Evolutionary conservation across 2,888 invertebrate species (phyloP), one percentile per base, ranked within the genome.

Genomic region (Calameuta filiformis): DNA sequence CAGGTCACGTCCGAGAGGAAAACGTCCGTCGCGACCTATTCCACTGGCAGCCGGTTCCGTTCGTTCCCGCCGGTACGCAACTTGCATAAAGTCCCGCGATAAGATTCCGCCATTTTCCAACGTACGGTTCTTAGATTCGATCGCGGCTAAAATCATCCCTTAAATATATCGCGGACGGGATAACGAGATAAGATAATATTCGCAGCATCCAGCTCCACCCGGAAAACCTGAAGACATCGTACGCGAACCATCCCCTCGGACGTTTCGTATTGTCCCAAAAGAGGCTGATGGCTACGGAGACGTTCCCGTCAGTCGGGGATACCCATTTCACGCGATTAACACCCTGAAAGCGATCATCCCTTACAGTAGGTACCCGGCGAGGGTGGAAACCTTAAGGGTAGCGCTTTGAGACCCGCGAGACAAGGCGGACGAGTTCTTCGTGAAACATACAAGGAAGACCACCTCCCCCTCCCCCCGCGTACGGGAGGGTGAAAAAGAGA

Each of bases 91-190:
- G 23, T 23, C 56, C 23, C 9, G 40, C 23, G 56, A 15, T 6
- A 56, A 56, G 56, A 56, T 56, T 9, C 0, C 56, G 23, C 2
- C 23, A 2, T 40, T 23, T 23, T 23, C 2, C 6, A 6, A 15
- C 1, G 6, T 40, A 4, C 37, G 12, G 1, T 37, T 1, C 37
- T 37, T 37, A 35, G 3, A 35, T 1, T 35, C 12, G 35, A 35
- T 35, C 35, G 12, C 3, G 35, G 35, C 1, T 35, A 35, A 35
- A 56, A 23, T 56, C 40, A 15, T 56, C 15, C 40, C 40, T 15
- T 9, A 2, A 56, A 1, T 2, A 2, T 2, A 23, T 9, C 23
- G 9, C 23, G 56, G 0, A 2, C 2, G 9, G 2, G 1, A 9
- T 56, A 23, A 56, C 23, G 56, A 1, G 56, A 56, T 56, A 6